Conservation (phyloP, 2,113 vertebrate genomes). For the Paratilapia polleni region DNA sequence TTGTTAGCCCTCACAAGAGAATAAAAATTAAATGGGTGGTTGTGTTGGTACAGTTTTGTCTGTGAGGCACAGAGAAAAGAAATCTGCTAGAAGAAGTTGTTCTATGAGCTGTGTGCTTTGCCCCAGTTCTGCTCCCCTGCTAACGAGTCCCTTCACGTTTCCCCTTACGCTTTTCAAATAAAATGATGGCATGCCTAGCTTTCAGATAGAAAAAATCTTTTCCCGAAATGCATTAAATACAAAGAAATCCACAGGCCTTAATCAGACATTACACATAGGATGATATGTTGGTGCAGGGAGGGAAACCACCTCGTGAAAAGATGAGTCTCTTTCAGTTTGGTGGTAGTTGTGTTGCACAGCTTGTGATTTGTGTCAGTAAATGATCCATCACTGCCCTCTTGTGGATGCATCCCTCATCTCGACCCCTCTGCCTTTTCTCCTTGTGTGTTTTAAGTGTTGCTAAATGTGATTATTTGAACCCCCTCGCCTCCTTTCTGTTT, state of each 20-base stretch:
- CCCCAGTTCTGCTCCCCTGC: background rate
- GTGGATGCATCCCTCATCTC: slow-evolving; percentile 38
- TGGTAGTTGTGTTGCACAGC: background rate
- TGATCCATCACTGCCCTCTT: slow-evolving; percentile 54
- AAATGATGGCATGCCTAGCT: background rate
- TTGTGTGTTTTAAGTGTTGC: slow-evolving; percentile 8
- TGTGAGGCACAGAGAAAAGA: background rate
- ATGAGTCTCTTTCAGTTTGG: background rate
- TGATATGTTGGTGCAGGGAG: background rate
- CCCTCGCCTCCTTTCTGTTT: background rate
- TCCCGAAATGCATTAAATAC: background rate
- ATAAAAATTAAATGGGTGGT: background rate
- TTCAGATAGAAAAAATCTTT: background rate
- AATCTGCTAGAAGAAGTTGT: too few species aligned
- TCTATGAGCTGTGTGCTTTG: too few species aligned
- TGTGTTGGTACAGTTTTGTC: background rate
- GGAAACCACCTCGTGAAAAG: background rate
- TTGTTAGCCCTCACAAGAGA: background rate
- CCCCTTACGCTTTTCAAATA: background rate
- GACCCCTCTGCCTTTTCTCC: background rate
- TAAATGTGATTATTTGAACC: slow-evolving; percentile 24
- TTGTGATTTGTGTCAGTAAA: background rate
- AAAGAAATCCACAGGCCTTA: background rate
- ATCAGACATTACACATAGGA: background rate
- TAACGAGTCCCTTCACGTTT: background rate